A percentile compares a stretch with the other conserved stretches of the same genome.
These are phyloP conservation scores for Elegia similella DNA, from an alignment of 2,888 invertebrate genomes.

Conservation along the genomic window DNA sequence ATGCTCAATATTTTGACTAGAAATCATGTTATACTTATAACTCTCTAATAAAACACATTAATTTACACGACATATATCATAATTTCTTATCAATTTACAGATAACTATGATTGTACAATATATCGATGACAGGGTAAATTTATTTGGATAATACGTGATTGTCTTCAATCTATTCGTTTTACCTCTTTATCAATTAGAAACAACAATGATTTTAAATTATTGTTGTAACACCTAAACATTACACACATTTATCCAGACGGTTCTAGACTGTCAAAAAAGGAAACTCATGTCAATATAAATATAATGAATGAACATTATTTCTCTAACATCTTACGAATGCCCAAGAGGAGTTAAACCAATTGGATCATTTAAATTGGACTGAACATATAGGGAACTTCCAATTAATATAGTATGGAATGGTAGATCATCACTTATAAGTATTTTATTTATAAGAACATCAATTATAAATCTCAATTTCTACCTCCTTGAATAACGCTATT, in stretches of 20 bases:
- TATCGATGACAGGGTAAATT: slow-evolving; percentile 67
- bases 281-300: background rate
- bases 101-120: slow-evolving; percentile 76
- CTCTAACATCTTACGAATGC: slow-evolving; percentile 41
- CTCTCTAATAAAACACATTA: slow-evolving; percentile 76
- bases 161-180: slow-evolving; percentile 49
- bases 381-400: slow-evolving; percentile 37
- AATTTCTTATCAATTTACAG: slow-evolving; percentile 75
- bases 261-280: slow-evolving; percentile 24
- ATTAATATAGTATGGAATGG: slow-evolving; percentile 51
- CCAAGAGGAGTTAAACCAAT: slow-evolving; percentile 38
- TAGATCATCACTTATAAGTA: slow-evolving; percentile 48
- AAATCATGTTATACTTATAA: slow-evolving; percentile 79
- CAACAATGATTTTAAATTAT: slow-evolving; percentile 62
- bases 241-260: slow-evolving; percentile 29
- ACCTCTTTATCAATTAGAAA: slow-evolving; percentile 39
- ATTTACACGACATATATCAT: slow-evolving; percentile 77
- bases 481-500: slow-evolving; percentile 24
- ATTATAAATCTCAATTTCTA: slow-evolving; percentile 17
- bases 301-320: slow-evolving; percentile 29
- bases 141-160: slow-evolving; percentile 37
- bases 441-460: slow-evolving; percentile 18
- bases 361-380: background rate
- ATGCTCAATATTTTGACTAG: slow-evolving; percentile 82
- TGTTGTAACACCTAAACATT: slow-evolving; percentile 40